Conservation (phyloP, 2,888 invertebrate species). For the Smittia sp. region DNA sequence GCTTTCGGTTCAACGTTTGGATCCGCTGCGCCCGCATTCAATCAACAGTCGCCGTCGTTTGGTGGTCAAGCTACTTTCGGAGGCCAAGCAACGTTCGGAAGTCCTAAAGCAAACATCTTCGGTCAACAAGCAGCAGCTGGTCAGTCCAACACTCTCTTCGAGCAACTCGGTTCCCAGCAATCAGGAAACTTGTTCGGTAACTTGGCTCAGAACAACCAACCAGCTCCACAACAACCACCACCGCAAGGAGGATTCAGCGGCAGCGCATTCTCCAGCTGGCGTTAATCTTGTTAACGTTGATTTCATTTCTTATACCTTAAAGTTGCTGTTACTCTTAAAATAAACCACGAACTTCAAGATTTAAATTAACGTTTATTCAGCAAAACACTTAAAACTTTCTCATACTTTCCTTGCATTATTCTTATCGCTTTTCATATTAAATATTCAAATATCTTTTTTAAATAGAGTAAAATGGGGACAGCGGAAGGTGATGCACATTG, state of each 20-base stretch:
- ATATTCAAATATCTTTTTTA: constrained; percentile 8
- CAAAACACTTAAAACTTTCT: neutral
- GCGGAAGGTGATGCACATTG: neutral
- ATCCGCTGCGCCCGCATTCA: neutral
- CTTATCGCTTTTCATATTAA: neutral
- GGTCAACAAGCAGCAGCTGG: neutral
- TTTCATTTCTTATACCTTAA: neutral
- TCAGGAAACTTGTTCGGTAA: constrained; percentile 51
- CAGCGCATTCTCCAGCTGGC: constrained; percentile 44
- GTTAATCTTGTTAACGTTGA: constrained; percentile 11
- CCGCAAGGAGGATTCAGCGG: constrained; percentile 50
- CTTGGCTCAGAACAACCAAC: constrained; percentile 50
- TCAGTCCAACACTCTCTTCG: constrained; percentile 50
- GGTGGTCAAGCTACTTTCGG: constrained; percentile 48
- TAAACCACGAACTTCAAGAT: neutral
- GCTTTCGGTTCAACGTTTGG: neutral
- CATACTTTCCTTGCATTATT: neutral
- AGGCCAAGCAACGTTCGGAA: constrained; percentile 49
- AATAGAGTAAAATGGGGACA: neutral
- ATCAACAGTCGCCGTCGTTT: constrained; percentile 44
- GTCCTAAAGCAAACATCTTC: constrained; percentile 32
- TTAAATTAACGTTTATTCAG: neutral
- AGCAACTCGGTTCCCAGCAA: constrained; percentile 49
- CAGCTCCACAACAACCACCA: constrained; percentile 46
- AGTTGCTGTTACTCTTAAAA: neutral